Evolutionary conservation across 2,113 vertebrate species (phyloP).

Genomic region (Anguilla japonica): DNA sequence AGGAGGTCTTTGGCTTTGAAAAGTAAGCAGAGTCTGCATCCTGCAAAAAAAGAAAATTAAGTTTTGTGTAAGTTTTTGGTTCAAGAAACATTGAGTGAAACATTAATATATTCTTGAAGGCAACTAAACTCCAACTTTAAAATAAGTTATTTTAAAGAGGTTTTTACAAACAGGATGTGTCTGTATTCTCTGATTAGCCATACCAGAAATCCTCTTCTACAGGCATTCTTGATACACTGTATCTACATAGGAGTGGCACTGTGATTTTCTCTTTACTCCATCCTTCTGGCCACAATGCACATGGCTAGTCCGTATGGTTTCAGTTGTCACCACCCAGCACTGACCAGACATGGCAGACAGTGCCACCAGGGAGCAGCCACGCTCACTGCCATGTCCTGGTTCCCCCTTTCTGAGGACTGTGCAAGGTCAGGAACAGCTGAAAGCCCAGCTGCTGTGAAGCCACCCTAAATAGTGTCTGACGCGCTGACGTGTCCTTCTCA

Average conservation of each 20-base stretch:
- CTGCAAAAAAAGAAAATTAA: slow-evolving; percentile 58
- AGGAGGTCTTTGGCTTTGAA: slow-evolving; percentile 64
- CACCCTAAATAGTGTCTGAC: slow-evolving; percentile 39
- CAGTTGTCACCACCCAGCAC: slow-evolving; percentile 51
- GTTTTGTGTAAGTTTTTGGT: neutral
- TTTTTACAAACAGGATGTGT: neutral
- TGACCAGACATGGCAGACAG: slow-evolving; percentile 46
- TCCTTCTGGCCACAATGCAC: slow-evolving; percentile 31
- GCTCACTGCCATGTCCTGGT: slow-evolving; percentile 39
- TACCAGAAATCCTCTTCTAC: neutral
- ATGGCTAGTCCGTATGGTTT: slow-evolving; percentile 51
- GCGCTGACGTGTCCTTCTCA: slow-evolving; percentile 27
- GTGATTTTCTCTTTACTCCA: slow-evolving; percentile 24
- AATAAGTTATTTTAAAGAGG: too few species aligned
- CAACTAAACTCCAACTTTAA: neutral
- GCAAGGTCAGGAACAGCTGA: slow-evolving; percentile 55
- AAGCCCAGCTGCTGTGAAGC: slow-evolving; percentile 40
- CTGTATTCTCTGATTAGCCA: neutral
- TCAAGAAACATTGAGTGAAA: slow-evolving; percentile 1
- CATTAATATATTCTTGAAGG: neutral
- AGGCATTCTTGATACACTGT: neutral
- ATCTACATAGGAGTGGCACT: neutral
- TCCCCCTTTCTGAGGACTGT: slow-evolving; percentile 35
- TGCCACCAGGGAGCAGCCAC: slow-evolving; percentile 33
- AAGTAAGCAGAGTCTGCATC: slow-evolving; percentile 84